Evolutionary conservation across 2,113 vertebrate species (phyloP).

Genomic region (Tiliqua scincoides): DNA sequence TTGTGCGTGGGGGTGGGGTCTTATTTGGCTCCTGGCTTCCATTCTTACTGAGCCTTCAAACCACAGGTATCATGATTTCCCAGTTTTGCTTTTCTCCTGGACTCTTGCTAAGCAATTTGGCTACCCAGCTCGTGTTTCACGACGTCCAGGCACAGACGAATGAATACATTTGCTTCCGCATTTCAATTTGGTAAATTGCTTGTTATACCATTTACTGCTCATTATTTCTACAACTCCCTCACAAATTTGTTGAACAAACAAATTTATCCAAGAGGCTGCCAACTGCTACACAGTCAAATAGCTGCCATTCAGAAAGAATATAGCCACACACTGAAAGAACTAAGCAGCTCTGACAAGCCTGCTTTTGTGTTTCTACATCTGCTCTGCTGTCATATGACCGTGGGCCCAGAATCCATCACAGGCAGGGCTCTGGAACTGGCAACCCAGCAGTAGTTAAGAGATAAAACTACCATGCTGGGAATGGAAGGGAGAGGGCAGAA

Average conservation of each 20-base stretch:
- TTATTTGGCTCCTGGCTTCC: background rate
- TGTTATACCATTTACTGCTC: conserved; percentile 2
- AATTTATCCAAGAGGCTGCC: background rate
- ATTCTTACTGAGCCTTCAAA: background rate
- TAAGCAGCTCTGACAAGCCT: background rate
- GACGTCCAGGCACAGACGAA: background rate
- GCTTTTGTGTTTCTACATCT: conserved; percentile 47
- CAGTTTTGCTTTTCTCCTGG: background rate
- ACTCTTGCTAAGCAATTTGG: background rate
- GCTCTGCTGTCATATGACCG: conserved; percentile 17
- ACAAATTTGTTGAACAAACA: background rate
- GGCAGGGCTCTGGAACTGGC: background rate
- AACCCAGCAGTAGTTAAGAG: conserved; percentile 50
- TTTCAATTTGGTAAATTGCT: conserved; percentile 16
- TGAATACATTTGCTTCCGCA: background rate
- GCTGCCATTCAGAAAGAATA: background rate
- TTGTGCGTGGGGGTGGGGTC: no score
- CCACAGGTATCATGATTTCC: background rate
- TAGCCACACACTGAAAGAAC: background rate
- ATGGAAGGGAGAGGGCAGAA: conserved; percentile 14
- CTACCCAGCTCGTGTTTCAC: background rate
- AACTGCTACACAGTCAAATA: background rate
- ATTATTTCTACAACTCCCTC: background rate
- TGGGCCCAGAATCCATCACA: conserved; percentile 43
- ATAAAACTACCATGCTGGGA: conserved; percentile 41